Percentiles rank a stretch among this genome's conserved stretches.
phyloP scores from a whole-genome alignment of 2,113 vertebrate species.

The Chaetodon auriga region DNA sequence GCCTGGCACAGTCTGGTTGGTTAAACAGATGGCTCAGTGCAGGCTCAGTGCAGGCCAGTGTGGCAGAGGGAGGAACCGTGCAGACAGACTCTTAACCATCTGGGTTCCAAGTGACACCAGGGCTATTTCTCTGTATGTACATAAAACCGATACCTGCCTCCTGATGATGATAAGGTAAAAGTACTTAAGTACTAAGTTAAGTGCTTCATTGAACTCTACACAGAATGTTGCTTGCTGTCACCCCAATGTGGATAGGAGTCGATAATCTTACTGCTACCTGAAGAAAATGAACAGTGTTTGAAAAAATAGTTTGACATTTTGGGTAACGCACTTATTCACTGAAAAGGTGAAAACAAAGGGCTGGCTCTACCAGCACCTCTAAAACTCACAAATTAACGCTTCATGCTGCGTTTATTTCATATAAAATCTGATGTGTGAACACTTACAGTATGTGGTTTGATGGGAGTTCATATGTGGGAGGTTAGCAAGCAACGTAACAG shows the following conservation, averaged over 20 bases:
- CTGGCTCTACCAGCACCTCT: neutral
- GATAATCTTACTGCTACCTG: neutral
- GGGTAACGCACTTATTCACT: too few species aligned
- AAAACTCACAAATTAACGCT: neutral
- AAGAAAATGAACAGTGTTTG: neutral
- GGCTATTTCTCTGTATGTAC: conserved; percentile 17
- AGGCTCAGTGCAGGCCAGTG: conserved; percentile 56
- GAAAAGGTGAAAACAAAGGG: too few species aligned
- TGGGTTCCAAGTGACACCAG: conserved; percentile 48
- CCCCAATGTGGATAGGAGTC: neutral
- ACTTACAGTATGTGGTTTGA: neutral
- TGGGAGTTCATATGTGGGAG: too few species aligned
- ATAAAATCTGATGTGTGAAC: neutral
- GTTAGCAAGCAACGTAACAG: neutral
- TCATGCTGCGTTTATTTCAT: neutral
- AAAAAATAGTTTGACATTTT: neutral
- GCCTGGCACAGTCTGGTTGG: conserved; percentile 41
- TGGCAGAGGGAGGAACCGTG: conserved; percentile 32
- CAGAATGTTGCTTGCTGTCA: neutral
- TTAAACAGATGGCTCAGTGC: conserved; percentile 74
- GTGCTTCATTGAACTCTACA: neutral
- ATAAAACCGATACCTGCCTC: conserved; percentile 5
- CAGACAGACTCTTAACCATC: conserved; percentile 68
- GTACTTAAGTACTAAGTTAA: too few species aligned
- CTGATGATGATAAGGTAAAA: too few species aligned